Conservation (phyloP, 2,797 vertebrate genomes). For the Sebastes alutus region DNA sequence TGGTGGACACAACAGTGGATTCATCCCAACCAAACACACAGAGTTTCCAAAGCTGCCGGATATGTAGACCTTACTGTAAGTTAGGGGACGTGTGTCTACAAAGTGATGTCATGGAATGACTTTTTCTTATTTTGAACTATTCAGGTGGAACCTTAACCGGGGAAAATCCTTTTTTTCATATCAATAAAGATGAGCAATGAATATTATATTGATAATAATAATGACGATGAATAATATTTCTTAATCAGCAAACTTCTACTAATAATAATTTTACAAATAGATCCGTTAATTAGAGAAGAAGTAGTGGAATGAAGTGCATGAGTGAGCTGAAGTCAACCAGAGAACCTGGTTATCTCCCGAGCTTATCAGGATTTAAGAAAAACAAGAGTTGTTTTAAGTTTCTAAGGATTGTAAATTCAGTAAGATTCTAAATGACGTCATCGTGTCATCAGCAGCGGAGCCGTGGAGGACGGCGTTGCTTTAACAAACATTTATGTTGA, state of each 20-base stretch:
- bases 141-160: no score
- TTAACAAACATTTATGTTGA: no score
- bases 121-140: no score
- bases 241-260: not conserved
- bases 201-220: not conserved
- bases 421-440: not conserved
- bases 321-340: not conserved
- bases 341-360: not conserved
- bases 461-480: not conserved
- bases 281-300: not conserved
- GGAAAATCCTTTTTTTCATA: not conserved
- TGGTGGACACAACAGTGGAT: not conserved
- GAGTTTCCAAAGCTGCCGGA: not conserved
- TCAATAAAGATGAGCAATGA: not conserved
- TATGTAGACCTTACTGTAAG: not conserved
- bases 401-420: not conserved
- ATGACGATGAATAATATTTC: not conserved
- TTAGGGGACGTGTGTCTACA: not conserved
- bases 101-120: not conserved
- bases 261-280: not conserved
- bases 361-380: not conserved
- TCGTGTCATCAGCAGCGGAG: not conserved
- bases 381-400: not conserved
- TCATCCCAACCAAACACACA: not conserved
- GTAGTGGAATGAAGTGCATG: not conserved